These are phyloP conservation scores for Sphyrna mokarran DNA, from an alignment of 2,113 vertebrate genomes.

Conservation along the genomic window DNA sequence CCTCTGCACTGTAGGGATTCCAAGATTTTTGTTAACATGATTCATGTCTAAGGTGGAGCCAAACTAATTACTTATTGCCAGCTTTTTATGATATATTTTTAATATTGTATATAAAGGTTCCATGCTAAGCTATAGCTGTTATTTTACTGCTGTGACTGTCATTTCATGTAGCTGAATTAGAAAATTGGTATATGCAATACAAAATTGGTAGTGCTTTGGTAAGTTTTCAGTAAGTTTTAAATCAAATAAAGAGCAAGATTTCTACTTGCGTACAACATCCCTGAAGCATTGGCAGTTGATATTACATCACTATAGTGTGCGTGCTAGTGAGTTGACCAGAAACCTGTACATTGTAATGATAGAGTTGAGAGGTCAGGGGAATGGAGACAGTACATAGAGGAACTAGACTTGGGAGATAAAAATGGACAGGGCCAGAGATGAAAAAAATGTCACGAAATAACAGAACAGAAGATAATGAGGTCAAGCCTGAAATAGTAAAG, in stretches of 20 bases:
- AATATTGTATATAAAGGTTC: background rate
- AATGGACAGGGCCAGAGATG: background rate
- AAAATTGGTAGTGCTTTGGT: background rate
- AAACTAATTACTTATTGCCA: background rate
- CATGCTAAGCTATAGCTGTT: background rate
- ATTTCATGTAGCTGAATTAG: background rate
- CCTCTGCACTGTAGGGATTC: no score
- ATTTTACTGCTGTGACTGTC: background rate
- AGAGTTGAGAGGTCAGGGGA: background rate
- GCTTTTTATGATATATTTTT: background rate
- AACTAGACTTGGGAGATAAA: background rate
- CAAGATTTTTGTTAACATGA: background rate
- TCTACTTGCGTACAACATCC: background rate
- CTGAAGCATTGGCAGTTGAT: background rate
- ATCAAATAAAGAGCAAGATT: background rate
- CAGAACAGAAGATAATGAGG: background rate
- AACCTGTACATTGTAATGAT: background rate
- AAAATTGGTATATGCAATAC: background rate
- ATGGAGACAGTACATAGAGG: no score
- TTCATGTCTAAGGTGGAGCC: background rate
- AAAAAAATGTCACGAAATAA: background rate
- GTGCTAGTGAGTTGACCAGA: background rate
- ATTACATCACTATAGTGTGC: background rate
- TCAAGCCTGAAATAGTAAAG: background rate
- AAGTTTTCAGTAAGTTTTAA: background rate